Evolutionary conservation across 2,888 invertebrate species (phyloP), one percentile per base, ranked within the genome.

Genomic region (Tillus elongatus): DNA sequence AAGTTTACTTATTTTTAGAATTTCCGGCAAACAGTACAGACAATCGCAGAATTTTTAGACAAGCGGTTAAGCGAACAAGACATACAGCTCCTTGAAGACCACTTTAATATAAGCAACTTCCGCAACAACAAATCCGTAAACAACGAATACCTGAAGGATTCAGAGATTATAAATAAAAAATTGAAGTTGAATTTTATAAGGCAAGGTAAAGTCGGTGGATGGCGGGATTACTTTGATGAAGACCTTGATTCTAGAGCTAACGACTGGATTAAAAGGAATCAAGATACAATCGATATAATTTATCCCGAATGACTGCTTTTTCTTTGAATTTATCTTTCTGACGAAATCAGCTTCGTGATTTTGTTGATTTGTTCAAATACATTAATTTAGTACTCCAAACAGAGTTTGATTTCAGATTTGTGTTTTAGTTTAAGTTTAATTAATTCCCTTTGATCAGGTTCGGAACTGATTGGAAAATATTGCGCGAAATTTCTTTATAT

Each of bases 41-140:
- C 72, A 39, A 70, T 82, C 0, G 69, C 73, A 0, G 55, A 66
- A 2, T 84, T 84, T 55, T 64, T 83, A 24, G 68, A 66, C 28
- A 79, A 77, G 55, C 47, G 60, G 1, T 67, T 75, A 36, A 68
- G 64, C 0, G 64, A 68, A 0, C 70, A 74, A n/a, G 71, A 86
- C 55, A 56, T 85, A 1, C 54, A 65, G 0, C 63, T 66, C 13
- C 66, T 91, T 2, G 70, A 72, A 2, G 64, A 78, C 3, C 84
- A 90, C 57, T 74, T 90, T 40, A 73, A 77, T 52, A 85, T 92
- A 42, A 71, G 78, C 4, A 82, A 75, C 57, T 91, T 92, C 67
- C 80, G 82, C 44, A 70, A 75, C 10, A 90, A 90, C 64, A 73
- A 77, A 28, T 77, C 81, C 9, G 79, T 87, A 0, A 90, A 91